Base-by-base conservation (phyloP, 2,888 invertebrate genomes). In the Acanthoscelides obtectus region DNA sequence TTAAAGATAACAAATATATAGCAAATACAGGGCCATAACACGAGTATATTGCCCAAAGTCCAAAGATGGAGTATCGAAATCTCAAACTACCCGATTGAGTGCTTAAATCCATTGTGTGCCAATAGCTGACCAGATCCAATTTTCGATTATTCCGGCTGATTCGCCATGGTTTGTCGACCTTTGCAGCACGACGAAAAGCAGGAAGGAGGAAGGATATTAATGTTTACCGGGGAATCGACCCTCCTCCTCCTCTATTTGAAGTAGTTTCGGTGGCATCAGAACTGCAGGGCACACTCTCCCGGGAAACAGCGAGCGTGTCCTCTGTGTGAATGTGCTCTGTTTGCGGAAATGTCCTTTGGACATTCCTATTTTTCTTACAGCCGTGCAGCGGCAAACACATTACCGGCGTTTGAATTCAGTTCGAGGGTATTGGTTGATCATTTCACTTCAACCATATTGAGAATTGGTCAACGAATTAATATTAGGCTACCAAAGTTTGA, bases 301-400 rank as follows among this genome's bases (percentile, higher is more conserved):
- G 45, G 45, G 45, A n/a, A n/a, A n/a, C n/a, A n/a, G n/a, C n/a
- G 45, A 45, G 45, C 45, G 45, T 45, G 45, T 45, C 45, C 45
- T 45, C 45, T 45, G 45, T 45, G 45, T 45, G 45, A 45, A 45
- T 45, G 79, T 77, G 79, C 78, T 80, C 78, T 80, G 80, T 80
- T 80, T 80, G 79, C 78, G 79, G 80, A 80, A 80, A 79, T 79
- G 79, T 79, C 79, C 76, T 78, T 77, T 77, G 72, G 73, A 72
- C 71, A 72, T 69, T 69, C 75, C 25, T 25, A 25, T 25, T 25
- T 25, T 8, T 25, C 25, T 25, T 25, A 25, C 25, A 3, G 25
- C 69, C 25, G 25, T 25, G 25, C 25, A 5, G 25, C 4, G 25
- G 25, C 25, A 25, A 3, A 25, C 25, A 8, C 25, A 3, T 25